Evolutionary conservation across 2,797 vertebrate genomes (phyloP).

Genomic region (Brotogeris chrysoptera): DNA sequence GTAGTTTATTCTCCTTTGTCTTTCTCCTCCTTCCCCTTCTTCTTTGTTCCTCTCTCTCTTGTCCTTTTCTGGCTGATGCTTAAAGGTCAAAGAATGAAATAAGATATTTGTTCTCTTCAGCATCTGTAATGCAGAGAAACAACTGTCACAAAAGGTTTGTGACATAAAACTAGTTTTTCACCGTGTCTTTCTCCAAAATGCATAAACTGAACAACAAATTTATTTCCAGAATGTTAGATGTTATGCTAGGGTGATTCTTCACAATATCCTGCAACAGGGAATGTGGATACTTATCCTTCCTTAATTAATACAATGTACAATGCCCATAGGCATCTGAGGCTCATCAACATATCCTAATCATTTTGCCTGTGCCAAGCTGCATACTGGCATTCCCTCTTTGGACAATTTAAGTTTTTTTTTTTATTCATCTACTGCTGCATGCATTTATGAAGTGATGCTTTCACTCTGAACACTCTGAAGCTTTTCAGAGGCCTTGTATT

Average conservation of each 20-base stretch:
- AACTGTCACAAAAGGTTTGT: neutral
- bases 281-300: conserved; percentile 7
- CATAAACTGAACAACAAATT: conserved; percentile 36
- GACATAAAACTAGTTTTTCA: neutral
- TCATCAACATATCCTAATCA: conserved; percentile 25
- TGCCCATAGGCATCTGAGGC: neutral
- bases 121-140: neutral
- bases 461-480: neutral
- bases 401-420: conserved; percentile 24
- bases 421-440: neutral
- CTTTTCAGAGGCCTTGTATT: neutral
- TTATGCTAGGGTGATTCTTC: conserved; percentile 62
- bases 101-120: neutral
- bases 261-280: conserved; percentile 16
- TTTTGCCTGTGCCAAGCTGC: conserved; percentile 22
- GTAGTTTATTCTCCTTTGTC: neutral
- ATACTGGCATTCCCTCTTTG: neutral
- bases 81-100: neutral
- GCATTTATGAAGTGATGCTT: conserved; percentile 43
- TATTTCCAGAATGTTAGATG: conserved; percentile 45
- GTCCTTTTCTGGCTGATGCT: neutral
- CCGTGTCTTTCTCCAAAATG: conserved; percentile 13
- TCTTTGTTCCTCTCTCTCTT: neutral
- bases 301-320: conserved; percentile 52
- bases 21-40: neutral